Base-by-base conservation (phyloP, 2,888 invertebrate species). In the Timema cristinae region DNA sequence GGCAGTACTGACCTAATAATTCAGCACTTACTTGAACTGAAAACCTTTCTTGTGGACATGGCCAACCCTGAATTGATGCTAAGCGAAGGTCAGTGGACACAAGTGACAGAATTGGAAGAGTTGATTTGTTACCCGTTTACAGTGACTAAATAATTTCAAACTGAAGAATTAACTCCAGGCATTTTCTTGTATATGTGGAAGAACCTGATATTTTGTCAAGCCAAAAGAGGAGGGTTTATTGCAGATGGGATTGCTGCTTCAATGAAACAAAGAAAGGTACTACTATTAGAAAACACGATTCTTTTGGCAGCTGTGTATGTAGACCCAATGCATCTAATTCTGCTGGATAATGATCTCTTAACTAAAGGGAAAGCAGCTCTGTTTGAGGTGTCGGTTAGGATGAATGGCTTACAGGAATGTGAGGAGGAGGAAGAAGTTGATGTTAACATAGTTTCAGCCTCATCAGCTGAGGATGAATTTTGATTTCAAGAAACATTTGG, bases 321-420 rank as follows among this genome's bases (percentile, higher is more conserved):
- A 5, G 59, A 59, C 15, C 7, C 15, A 59, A 11, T 59, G 59
- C 59, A 59, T 56, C 59, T 4, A 13, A 59, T 59, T n/a, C 59
- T 59, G 13, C 59, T 59, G 13, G 59, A 59, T 59, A n/a, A 59
- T 59, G 59, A 59, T 16, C 59, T 13, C n/a, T 59, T 59, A 32
- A 32, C 15, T n/a, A 11, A 59, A 59, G 59, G 0, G 15, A 59
- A 59, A 59, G 59, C 9, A 16, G 59, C 59, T 59, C 59, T 59
- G 59, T 59, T 59, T n/a, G 59, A 59, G 59, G 59, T 59, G n/a
- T 13, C 59, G n/a, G n/a, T 59, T 32, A 59, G 59, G 59, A 59
- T 59, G 59, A 59, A 59, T 11, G 59, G n/a, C 16, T 59, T 59
- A 32, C 15, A 59, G 59, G 59, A 59, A 11, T 59, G 13, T 59